Percentiles rank a stretch among this genome's conserved stretches.
Conservation (phyloP, 1,140 invertebrate genomes). For the Halesus radiatus region DNA sequence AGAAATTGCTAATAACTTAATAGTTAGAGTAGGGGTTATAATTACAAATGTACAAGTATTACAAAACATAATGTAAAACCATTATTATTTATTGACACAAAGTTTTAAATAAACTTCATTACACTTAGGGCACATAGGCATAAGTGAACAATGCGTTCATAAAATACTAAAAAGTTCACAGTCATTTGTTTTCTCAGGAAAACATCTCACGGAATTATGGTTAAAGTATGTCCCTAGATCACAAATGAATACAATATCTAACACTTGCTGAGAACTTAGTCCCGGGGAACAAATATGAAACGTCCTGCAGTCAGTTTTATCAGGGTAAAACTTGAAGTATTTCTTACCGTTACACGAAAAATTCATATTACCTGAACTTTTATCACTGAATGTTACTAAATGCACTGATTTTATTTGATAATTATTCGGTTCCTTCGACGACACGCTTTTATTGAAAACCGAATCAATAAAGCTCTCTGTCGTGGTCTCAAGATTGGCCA, state of each 20-base stretch:
- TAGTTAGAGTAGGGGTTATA: background rate
- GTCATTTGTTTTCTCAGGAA: slow-evolving; percentile 53
- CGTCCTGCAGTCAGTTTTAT: slow-evolving; percentile 55
- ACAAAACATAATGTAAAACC: slow-evolving; percentile 52
- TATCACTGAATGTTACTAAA: slow-evolving; percentile 50
- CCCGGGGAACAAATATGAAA: slow-evolving; percentile 55
- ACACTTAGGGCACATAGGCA: background rate
- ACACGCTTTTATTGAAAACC: background rate
- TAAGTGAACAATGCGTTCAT: slow-evolving; percentile 9
- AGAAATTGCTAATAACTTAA: background rate
- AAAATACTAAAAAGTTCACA: slow-evolving; percentile 42
- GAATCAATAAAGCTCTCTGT: slow-evolving; percentile 46
- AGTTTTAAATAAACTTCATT: slow-evolving; percentile 26
- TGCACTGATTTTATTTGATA: slow-evolving; percentile 46
- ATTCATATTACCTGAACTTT: slow-evolving; percentile 35
- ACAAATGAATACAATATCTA: slow-evolving; percentile 52
- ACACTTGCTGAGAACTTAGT: slow-evolving; percentile 47
- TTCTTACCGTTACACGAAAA: slow-evolving; percentile 53
- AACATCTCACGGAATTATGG: slow-evolving; percentile 38
- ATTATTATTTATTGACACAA: slow-evolving; percentile 50
- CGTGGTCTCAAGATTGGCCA: slow-evolving; percentile 51
- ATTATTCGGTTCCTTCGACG: slow-evolving; percentile 34
- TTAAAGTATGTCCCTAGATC: slow-evolving; percentile 53
- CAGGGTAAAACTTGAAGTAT: slow-evolving; percentile 55
- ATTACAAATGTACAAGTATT: slow-evolving; percentile 28